phyloP scores from a whole-genome alignment of 2,888 invertebrate species.

The Athalia cordata region DNA sequence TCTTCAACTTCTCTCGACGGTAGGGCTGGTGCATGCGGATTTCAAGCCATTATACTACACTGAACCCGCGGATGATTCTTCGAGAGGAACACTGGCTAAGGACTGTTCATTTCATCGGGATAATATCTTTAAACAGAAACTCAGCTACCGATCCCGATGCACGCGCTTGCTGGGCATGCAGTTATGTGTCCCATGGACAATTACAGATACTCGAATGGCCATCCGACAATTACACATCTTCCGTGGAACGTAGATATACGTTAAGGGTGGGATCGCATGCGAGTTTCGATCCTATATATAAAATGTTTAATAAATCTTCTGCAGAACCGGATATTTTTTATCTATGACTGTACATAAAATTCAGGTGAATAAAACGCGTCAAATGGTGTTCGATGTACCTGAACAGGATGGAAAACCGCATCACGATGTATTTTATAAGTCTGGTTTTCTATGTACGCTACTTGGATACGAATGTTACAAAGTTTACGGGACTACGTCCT shows the following conservation, averaged over 20 bases:
- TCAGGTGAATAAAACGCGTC: too few relatives aligned
- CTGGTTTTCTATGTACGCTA: background rate
- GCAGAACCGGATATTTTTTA: too few relatives aligned
- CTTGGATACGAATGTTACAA: background rate
- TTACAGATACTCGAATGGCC: constrained; percentile 49
- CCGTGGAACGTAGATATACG: constrained; percentile 54
- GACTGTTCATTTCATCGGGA: background rate
- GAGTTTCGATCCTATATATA: background rate
- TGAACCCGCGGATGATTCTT: background rate
- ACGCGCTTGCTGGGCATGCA: constrained; percentile 57
- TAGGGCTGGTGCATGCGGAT: too few relatives aligned
- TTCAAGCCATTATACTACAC: too few relatives aligned
- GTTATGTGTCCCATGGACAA: constrained; percentile 59
- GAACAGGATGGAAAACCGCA: background rate
- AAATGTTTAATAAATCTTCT: too few relatives aligned
- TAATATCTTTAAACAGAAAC: too few relatives aligned
- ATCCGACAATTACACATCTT: constrained; percentile 60
- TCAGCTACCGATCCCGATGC: too few relatives aligned
- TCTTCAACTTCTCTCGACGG: background rate
- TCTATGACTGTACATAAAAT: too few relatives aligned
- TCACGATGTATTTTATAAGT: too few relatives aligned
- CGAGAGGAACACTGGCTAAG: background rate
- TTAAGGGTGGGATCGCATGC: constrained; percentile 47
- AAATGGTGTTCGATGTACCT: too few relatives aligned
- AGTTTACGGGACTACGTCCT: constrained; percentile 22